These are phyloP conservation scores for Sebastes kiyomatsui DNA, from an alignment of 2,797 vertebrate genomes.

Conservation along the genomic window DNA sequence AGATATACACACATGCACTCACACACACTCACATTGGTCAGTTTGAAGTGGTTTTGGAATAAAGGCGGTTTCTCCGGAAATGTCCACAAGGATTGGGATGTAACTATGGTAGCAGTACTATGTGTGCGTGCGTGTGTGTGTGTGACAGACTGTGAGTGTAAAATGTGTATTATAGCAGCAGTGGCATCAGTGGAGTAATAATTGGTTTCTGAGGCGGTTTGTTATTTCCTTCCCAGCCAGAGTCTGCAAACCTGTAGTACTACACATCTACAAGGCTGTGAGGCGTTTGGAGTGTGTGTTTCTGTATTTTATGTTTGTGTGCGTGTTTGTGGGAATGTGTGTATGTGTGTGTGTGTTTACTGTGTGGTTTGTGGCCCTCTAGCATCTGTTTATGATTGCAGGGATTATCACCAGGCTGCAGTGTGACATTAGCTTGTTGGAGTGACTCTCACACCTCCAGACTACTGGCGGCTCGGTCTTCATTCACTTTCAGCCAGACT, in stretches of 20 bases:
- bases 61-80: constrained; percentile 3
- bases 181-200: constrained; percentile 35
- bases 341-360: constrained; percentile 45
- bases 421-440: constrained; percentile 68
- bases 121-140: background rate
- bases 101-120: constrained; percentile 19
- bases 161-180: constrained; percentile 28
- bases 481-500: constrained; percentile 55
- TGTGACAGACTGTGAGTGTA: background rate
- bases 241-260: constrained; percentile 3
- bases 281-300: constrained; percentile 6
- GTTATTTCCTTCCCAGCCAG: constrained; percentile 28
- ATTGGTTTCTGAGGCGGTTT: constrained; percentile 51
- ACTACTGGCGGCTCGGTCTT: constrained; percentile 44
- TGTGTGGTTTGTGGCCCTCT: constrained; percentile 61
- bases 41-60: constrained; percentile 30
- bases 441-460: constrained; percentile 68
- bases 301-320: constrained; percentile 16
- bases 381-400: constrained; percentile 79
- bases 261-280: constrained; percentile 1
- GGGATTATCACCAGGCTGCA: constrained; percentile 76
- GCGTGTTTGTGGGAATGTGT: constrained; percentile 1
- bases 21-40: background rate
- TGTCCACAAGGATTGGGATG: constrained; percentile 25
- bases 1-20: background rate